Evolutionary conservation across 1,140 invertebrate genomes (phyloP), one percentile per base, ranked within the genome.

Genomic region (Hyposmocoma kahamanoa): DNA sequence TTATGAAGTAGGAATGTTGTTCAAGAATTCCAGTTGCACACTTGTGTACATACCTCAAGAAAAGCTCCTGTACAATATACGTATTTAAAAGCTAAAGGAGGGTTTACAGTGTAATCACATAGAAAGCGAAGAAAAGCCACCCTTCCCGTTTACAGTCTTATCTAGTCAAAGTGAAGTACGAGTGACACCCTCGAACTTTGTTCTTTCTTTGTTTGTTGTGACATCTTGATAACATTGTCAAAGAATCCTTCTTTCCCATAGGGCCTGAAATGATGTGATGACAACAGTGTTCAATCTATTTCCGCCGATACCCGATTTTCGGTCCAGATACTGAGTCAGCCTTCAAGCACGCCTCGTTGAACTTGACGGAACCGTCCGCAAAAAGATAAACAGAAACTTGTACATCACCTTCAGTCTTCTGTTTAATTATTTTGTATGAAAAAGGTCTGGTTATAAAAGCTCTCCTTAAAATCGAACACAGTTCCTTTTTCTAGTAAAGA

Each of bases 241-340:
- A 49, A 48, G 47, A 39, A 50, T 45, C 42, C 49, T 45, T 39
- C 11, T 51, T 54, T 49, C 47, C 47, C 49, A 19, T 30, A 50
- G 52, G 49, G 42, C 50, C 52, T 46, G 46, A 45, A 26, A 30
- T 26, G 49, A 59, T 52, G 55, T 55, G 56, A 55, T 50, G 49
- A 55, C 52, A 54, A 55, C 52, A 59, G 52, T 51, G 48, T 59
- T 59, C 49, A 52, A 59, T 59, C 48, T 59, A 59, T 59, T 59
- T 53, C 47, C 48, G 44, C 32, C 32, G 45, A 22, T 36, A 32
- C 42, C 44, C 45, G 45, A 44, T 50, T 42, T 34, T 39, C 26
- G 42, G 22, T 28, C 19, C 49, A 15, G 41, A 46, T 42, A 43
- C 24, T 48, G 42, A 21, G 30, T 48, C 47, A 42, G 34, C 39